Conservation (phyloP, 2,113 vertebrate species). For the Equus przewalskii region DNA sequence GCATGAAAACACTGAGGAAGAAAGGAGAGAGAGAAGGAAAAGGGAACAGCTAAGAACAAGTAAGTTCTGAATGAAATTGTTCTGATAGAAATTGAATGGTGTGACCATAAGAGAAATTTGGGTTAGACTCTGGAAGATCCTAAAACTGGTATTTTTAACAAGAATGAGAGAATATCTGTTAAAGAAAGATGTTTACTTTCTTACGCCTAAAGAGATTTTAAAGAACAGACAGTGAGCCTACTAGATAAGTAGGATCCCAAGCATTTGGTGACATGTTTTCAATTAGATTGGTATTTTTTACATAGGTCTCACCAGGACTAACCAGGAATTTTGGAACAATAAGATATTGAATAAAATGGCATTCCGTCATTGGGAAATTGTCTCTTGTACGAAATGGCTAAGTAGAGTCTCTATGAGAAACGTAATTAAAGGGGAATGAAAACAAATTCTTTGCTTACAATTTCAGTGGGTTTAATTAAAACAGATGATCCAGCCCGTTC, state of each 20-base stretch:
- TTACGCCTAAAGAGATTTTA: neutral
- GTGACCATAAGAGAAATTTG: neutral
- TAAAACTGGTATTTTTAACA: constrained; percentile 40
- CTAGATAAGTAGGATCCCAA: constrained; percentile 10
- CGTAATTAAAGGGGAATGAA: constrained; percentile 63
- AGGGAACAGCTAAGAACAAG: neutral
- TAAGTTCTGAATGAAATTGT: constrained; percentile 22
- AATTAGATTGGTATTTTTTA: constrained; percentile 1
- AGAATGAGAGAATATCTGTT: neutral
- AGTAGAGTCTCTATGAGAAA: constrained; percentile 47
- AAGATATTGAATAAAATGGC: constrained; percentile 30
- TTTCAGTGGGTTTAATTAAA: constrained; percentile 68
- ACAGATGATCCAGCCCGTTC: constrained; percentile 5
- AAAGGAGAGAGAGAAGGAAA: neutral
- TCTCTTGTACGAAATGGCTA: constrained; percentile 58
- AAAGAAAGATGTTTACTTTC: neutral
- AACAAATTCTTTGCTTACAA: constrained; percentile 61
- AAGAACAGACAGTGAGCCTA: neutral
- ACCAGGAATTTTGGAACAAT: constrained; percentile 52
- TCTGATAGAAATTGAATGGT: constrained; percentile 36
- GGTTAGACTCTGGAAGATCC: neutral
- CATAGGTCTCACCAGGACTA: neutral
- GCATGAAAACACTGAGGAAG: neutral
- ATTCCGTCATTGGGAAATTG: constrained; percentile 49
- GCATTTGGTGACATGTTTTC: neutral